phyloP scores from a whole-genome alignment of 2,797 vertebrate genomes.

The Erpetoichthys calabaricus region DNA sequence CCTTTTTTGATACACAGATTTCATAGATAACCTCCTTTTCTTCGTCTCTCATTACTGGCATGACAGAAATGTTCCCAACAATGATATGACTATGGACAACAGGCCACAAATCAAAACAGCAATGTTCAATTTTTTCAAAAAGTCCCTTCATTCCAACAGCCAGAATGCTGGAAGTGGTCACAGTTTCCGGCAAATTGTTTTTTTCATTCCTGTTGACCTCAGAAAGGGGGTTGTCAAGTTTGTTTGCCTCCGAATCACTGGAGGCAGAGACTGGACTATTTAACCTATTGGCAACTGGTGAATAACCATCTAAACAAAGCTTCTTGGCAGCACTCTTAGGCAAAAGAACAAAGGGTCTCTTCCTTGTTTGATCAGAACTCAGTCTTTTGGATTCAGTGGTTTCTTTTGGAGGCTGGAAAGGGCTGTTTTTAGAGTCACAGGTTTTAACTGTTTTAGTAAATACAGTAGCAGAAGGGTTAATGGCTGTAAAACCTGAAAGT shows the following conservation, averaged over 20 bases:
- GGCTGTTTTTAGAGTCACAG: slow-evolving; percentile 18
- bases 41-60: slow-evolving; percentile 74
- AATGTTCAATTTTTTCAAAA: slow-evolving; percentile 53
- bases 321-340: slow-evolving; percentile 59
- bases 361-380: slow-evolving; percentile 32
- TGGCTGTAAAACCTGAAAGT: slow-evolving; percentile 62
- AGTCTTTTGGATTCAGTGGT: neutral
- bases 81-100: slow-evolving; percentile 68
- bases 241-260: no score
- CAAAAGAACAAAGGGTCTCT: slow-evolving; percentile 36
- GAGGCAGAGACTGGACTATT: neutral
- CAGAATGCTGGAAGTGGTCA: neutral
- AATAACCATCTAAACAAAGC: slow-evolving; percentile 47
- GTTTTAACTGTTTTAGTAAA: slow-evolving; percentile 69
- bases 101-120: slow-evolving; percentile 74
- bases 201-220: no score
- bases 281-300: slow-evolving; percentile 13
- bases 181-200: no score
- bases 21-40: slow-evolving; percentile 75
- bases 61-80: slow-evolving; percentile 61
- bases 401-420: neutral
- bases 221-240: no score
- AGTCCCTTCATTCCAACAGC: neutral
- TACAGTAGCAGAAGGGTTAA: slow-evolving; percentile 70
- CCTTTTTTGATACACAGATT: slow-evolving; percentile 55